These are phyloP conservation scores for Camponotus fellah DNA, from an alignment of 2,888 invertebrate species.

Conservation along the genomic window DNA sequence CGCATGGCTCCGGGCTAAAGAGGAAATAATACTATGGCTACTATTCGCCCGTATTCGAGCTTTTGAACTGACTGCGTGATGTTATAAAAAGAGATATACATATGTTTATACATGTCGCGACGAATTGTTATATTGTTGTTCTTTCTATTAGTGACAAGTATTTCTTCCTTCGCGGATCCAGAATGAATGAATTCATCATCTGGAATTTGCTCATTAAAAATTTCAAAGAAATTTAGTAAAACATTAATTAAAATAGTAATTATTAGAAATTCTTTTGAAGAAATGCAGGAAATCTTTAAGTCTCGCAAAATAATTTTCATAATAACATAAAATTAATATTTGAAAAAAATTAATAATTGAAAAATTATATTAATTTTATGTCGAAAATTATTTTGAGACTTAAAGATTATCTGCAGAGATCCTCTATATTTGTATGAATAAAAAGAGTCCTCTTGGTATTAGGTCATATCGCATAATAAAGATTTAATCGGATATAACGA, in stretches of 20 bases:
- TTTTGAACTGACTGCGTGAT: conserved; percentile 37
- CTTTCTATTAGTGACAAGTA: not conserved
- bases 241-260: not conserved
- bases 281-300: not conserved
- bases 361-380: not conserved
- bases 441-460: not conserved
- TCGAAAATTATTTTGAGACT: not conserved
- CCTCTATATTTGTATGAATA: too few relatives aligned
- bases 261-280: not conserved
- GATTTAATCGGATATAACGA: conserved; percentile 40
- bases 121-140: not conserved
- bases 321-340: too few relatives aligned
- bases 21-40: conserved; percentile 38
- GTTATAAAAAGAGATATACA: conserved; percentile 25
- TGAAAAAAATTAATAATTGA: not conserved
- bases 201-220: not conserved
- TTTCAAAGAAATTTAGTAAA: not conserved
- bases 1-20: conserved; percentile 56
- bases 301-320: not conserved
- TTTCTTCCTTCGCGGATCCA: not conserved
- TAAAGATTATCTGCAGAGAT: too few relatives aligned
- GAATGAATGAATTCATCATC: not conserved
- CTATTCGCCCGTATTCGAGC: conserved; percentile 12
- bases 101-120: not conserved
- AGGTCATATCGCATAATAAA: not conserved